Base-by-base conservation (phyloP, 2,113 vertebrate genomes). In the Geococcyx californianus region DNA sequence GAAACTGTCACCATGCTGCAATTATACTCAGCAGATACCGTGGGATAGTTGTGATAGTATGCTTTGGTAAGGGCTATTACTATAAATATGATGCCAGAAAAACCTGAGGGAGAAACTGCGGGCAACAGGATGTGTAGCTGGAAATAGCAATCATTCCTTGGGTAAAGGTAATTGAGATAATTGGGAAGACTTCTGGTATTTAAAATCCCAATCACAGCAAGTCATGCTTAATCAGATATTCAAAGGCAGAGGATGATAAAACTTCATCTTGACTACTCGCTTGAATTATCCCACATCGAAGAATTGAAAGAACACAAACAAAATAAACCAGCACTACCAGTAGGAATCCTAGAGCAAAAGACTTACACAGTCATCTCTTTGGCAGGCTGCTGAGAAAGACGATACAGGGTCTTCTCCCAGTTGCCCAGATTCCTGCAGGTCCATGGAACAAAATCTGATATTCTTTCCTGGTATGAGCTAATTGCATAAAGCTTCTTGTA, bases 71-170 rank as follows among this genome's bases (percentile, higher is more conserved):
- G 47, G 47, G 69, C 38, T 89, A 34, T 77, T 67, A n/a, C 68
- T 64, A 25, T 45, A 60, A 73, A 56, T 45, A 47, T 12, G 75
- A 82, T 84, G 79, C 64, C 76, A 93, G 84, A 87, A 87, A 78
- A 95, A 73, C 73, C 91, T 58, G 87, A 92, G 89, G 86, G 88
- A 83, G 83, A 95, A 95, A 84, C 73, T 89, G 87, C 0, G 15
- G 93, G 62, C 87, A 87, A 91, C 89, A 96, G 94, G 94, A 95
- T 89, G 84, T 0, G 0, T 75, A 85, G 80, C 81, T 97, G 96
- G 93, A 95, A 95, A 96, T 95, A 91, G 91, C 95, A 94, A n/a
- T 91, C 89, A 94, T 94, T 95, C 89, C 81, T 78, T 58, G 36
- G 84, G 77, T 49, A 92, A 78, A 82, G 87, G 44, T 95, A 95